Evolutionary conservation across 2,888 invertebrate species (phyloP), one percentile per base, ranked within the genome.

Genomic region (Mantis religiosa): DNA sequence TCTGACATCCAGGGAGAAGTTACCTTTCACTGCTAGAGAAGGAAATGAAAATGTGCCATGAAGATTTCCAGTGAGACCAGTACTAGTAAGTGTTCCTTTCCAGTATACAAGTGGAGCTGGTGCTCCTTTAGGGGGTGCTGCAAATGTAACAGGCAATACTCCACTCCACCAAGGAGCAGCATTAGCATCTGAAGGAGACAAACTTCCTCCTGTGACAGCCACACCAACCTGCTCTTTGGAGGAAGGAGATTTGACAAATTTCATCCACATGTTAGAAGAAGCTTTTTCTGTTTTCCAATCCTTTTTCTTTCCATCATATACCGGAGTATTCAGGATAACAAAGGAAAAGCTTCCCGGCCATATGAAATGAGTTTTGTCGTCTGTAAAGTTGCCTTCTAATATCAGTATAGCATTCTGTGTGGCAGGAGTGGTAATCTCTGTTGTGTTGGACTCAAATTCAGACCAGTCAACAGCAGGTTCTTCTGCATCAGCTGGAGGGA

Each of bases 351-450:
- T 54, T 20, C 85, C 85, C 15, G 47, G 28, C 85, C 85, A 85
- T 25, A 54, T 47, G 34, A 85, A 85, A 86, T n/a, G 87, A 84
- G 54, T 87, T 85, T 87, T 88, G 87, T 83, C 90, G 87, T 30
- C 84, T 88, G 27, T 87, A 89, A 28, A 90, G 47, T 84, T 89
- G 87, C 81, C 84, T 20, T 54, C 83, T 9, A 84, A 28, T 27
- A 83, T 20, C 20, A 87, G n/a, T 15, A 83, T 83, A 41, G 54
- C 81, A 8, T 20, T 27, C 7, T 14, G 12, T 2, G 89, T n/a
- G 41, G 25, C 87, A n/a, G 27, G 14, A n/a, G 27, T 34, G 9
- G 84, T 25, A 84, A 30, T 71, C 34, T 25, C 28, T 28, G 87
- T 28, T 6, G 47, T 41, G 83, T 82, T 71, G 83, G 83, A 86